A percentile compares a stretch with the other conserved stretches of the same genome.
Conservation (phyloP, 1,140 invertebrate species). For the Leptinotarsa lineolata region DNA sequence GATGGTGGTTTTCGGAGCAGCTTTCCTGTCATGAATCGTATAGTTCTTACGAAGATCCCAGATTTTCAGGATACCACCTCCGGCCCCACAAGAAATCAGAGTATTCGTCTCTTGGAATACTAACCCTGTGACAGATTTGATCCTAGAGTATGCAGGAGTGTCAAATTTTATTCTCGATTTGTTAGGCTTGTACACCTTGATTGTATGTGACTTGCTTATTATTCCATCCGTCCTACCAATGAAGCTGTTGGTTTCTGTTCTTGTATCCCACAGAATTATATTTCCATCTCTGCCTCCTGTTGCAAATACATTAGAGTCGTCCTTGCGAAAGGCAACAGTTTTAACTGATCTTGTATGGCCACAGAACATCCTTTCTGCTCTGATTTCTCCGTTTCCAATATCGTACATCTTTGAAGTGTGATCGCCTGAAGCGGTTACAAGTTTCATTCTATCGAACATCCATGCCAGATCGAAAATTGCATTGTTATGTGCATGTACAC, state of each 20-base stretch:
- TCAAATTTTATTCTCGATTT: slow-evolving; percentile 40
- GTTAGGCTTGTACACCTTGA: slow-evolving; percentile 37
- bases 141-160: slow-evolving; percentile 22
- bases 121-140: slow-evolving; percentile 75
- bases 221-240: slow-evolving; percentile 49
- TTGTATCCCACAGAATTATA: slow-evolving; percentile 82
- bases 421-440: slow-evolving; percentile 85
- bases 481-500: slow-evolving; percentile 76
- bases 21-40: slow-evolving; percentile 68
- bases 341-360: slow-evolving; percentile 81
- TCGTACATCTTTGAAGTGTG: slow-evolving; percentile 80
- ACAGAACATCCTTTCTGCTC: slow-evolving; percentile 64
- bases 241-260: slow-evolving; percentile 57
- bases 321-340: slow-evolving; percentile 70
- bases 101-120: slow-evolving; percentile 78
- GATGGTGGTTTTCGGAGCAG: slow-evolving; percentile 72
- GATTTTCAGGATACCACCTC: slow-evolving; percentile 82
- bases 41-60: slow-evolving; percentile 88
- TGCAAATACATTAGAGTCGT: slow-evolving; percentile 76
- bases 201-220: slow-evolving; percentile 52
- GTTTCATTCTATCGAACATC: slow-evolving; percentile 73
- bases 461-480: slow-evolving; percentile 88
- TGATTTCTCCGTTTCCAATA: slow-evolving; percentile 62
- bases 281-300: slow-evolving; percentile 79
- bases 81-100: slow-evolving; percentile 79